Conservation (phyloP, 2,797 vertebrate genomes). For the Artibeus jamaicensis region DNA sequence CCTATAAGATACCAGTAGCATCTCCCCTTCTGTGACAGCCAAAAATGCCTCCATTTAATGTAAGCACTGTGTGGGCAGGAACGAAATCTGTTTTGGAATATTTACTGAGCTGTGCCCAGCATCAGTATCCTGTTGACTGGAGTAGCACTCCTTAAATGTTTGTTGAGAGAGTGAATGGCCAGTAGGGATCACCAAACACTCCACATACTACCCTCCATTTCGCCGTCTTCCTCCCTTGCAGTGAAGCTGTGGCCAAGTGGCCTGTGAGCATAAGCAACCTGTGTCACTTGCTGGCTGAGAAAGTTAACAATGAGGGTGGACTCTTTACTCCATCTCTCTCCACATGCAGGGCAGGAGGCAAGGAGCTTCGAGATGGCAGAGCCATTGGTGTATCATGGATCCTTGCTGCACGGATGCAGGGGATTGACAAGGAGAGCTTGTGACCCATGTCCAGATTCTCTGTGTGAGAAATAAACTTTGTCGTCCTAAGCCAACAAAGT, state of each 20-base stretch:
- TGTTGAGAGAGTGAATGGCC: neutral
- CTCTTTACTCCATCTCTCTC: neutral
- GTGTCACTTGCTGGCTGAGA: neutral
- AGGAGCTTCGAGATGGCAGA: neutral
- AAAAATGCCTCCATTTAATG: neutral
- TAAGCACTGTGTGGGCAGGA: neutral
- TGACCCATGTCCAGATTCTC: neutral
- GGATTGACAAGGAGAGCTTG: neutral
- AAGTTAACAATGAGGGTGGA: neutral
- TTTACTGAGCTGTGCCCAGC: neutral
- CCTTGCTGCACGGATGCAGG: neutral
- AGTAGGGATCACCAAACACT: neutral
- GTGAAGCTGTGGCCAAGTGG: neutral
- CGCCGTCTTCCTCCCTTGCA: neutral
- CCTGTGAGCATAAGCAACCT: neutral
- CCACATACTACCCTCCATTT: neutral
- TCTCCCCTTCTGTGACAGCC: neutral
- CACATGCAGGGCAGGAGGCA: too few species aligned
- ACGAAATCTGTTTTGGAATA: neutral
- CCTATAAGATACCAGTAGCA: neutral
- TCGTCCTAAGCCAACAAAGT: neutral
- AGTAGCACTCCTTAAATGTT: neutral
- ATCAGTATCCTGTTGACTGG: neutral
- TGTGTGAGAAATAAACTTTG: neutral
- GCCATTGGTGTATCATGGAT: neutral